These are phyloP conservation scores for Tachyglossus aculeatus DNA, from an alignment of 2,797 vertebrate genomes.

Conservation along the genomic window DNA sequence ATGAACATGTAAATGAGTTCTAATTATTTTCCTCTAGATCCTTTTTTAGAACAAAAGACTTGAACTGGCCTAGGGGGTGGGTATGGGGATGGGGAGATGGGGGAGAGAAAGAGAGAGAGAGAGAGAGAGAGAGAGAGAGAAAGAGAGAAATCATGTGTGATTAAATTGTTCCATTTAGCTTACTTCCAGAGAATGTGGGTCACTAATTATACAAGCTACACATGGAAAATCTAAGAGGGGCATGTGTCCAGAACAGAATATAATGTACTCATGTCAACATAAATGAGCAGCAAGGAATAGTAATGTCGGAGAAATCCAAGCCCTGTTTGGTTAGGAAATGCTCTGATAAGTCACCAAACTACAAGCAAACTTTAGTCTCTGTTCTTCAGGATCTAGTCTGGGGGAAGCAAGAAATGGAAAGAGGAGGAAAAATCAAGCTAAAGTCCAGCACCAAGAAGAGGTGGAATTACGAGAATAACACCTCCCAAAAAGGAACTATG, in stretches of 20 bases:
- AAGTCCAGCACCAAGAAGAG: not conserved
- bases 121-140: not conserved
- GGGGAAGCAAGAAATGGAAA: not conserved
- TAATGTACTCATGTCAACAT: conserved; percentile 24
- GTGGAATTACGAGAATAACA: not conserved
- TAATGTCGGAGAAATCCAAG: not conserved
- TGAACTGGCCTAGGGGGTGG: not conserved
- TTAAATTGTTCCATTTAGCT: too few relatives aligned
- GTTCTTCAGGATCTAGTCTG: not conserved
- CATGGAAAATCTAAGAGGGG: conserved; percentile 16
- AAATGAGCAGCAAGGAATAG: conserved; percentile 32
- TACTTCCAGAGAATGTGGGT: conserved; percentile 9
- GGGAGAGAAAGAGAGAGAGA: not conserved
- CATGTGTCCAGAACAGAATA: conserved; percentile 22
- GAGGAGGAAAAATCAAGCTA: not conserved
- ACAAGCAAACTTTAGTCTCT: not conserved
- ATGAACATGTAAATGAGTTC: not conserved
- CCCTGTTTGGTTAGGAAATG: not conserved
- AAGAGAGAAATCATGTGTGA: not conserved
- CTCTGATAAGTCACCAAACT: not conserved
- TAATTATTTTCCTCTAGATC: too few relatives aligned
- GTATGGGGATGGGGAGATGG: not conserved
- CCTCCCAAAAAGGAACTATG: not conserved
- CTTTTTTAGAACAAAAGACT: too few relatives aligned
- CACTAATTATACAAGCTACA: conserved; percentile 37